phyloP scores from a whole-genome alignment of 2,797 vertebrate species.

The Triplophysa bombifrons region DNA sequence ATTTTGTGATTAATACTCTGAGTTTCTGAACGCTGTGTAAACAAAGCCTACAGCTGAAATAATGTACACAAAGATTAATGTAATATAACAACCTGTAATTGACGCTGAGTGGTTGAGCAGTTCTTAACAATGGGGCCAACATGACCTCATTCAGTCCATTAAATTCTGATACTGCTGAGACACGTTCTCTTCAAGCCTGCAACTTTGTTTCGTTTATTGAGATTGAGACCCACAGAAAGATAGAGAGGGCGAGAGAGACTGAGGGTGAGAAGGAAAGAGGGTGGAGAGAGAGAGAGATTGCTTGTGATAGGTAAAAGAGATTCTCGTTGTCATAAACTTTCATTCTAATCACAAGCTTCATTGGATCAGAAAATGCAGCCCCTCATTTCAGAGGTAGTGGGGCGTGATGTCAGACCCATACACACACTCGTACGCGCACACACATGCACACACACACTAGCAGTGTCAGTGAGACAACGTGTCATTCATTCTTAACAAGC shows the following conservation, averaged over 20 bases:
- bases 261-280: neutral
- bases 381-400: slow-evolving; percentile 70
- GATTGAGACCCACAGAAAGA: slow-evolving; percentile 21
- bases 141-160: slow-evolving; percentile 35
- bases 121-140: slow-evolving; percentile 19
- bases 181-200: slow-evolving; percentile 12
- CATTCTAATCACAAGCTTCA: slow-evolving; percentile 84
- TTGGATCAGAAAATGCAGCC: slow-evolving; percentile 79
- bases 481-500: slow-evolving; percentile 52
- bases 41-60: slow-evolving; percentile 24
- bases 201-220: slow-evolving; percentile 26
- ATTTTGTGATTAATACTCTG: neutral
- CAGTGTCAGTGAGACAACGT: slow-evolving; percentile 45
- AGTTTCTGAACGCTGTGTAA: slow-evolving; percentile 18
- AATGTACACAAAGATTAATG: slow-evolving; percentile 28
- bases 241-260: neutral
- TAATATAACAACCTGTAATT: slow-evolving; percentile 31
- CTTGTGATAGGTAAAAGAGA: slow-evolving; percentile 62
- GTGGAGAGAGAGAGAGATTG: neutral
- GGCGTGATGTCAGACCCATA: slow-evolving; percentile 58
- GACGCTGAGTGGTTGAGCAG: slow-evolving; percentile 4
- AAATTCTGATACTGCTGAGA: slow-evolving; percentile 23
- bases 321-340: slow-evolving; percentile 80
- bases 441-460: slow-evolving; percentile 11
- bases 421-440: slow-evolving; percentile 22